These are phyloP conservation scores for Agrotis exclamationis DNA, from an alignment of 2,888 invertebrate species.

Conservation along the genomic window DNA sequence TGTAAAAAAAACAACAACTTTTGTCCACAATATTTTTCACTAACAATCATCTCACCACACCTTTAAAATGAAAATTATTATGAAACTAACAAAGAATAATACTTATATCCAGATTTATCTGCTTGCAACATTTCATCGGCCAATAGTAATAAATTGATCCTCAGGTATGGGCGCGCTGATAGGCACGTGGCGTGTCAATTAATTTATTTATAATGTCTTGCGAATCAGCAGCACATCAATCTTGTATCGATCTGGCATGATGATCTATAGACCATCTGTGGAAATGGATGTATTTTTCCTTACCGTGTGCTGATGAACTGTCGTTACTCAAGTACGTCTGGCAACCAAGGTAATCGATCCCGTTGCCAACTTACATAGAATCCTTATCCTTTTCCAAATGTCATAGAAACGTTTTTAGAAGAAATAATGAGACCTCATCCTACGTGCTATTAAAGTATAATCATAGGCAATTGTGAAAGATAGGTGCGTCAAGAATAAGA, in stretches of 20 bases:
- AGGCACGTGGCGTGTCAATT: conserved; percentile 25
- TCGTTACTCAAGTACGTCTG: neutral
- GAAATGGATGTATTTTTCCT: conserved; percentile 6
- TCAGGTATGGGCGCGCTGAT: conserved; percentile 30
- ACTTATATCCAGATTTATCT: conserved; percentile 2
- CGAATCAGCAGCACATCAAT: conserved; percentile 42
- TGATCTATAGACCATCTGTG: neutral
- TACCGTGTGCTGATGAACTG: neutral
- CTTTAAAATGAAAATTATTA: neutral
- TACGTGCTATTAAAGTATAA: too few species aligned
- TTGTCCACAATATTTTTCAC: too few species aligned
- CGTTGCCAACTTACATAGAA: neutral
- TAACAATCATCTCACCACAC: too few species aligned
- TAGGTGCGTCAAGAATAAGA: neutral
- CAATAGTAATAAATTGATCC: conserved; percentile 44
- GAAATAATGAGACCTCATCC: too few species aligned
- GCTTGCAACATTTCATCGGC: conserved; percentile 11
- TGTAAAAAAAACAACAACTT: too few species aligned
- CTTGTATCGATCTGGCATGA: conserved; percentile 35
- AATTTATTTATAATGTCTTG: conserved; percentile 45
- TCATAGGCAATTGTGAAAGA: neutral
- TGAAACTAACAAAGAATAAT: conserved; percentile 7
- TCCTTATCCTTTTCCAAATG: too few species aligned
- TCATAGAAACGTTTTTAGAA: too few species aligned
- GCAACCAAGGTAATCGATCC: neutral